Conservation (phyloP, 1,140 invertebrate species). For the Forficula auricularia region DNA sequence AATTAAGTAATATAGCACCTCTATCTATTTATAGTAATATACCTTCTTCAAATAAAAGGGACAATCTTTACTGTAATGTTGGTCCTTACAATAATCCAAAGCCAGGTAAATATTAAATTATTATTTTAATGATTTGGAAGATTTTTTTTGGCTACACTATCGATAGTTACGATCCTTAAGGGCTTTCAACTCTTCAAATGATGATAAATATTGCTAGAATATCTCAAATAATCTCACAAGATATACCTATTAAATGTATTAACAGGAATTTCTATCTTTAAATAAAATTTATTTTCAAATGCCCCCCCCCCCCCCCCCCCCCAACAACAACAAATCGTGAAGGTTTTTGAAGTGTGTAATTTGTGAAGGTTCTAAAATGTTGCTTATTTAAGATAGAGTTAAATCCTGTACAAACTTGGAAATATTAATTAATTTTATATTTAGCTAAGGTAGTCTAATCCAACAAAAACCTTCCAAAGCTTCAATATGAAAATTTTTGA, state of each 20-base stretch:
- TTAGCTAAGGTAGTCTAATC: too few relatives aligned
- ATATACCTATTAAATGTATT: background rate
- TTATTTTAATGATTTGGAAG: background rate
- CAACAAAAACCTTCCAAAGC: too few relatives aligned
- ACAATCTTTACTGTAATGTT: conserved; percentile 20
- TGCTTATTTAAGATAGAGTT: too few relatives aligned
- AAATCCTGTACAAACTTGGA: too few relatives aligned
- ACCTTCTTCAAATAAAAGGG: background rate
- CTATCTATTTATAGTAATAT: background rate
- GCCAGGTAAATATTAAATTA: conserved; percentile 5
- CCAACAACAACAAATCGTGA: too few relatives aligned
- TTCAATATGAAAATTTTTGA: too few relatives aligned
- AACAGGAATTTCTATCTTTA: background rate
- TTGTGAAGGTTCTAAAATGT: too few relatives aligned
- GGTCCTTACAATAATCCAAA: conserved; percentile 11
- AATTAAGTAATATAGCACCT: conserved; percentile 9
- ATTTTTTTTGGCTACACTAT: background rate
- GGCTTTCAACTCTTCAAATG: background rate
- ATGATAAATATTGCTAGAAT: too few relatives aligned
- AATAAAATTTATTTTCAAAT: background rate
- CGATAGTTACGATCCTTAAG: background rate
- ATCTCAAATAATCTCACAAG: background rate
- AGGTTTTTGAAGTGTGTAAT: too few relatives aligned
- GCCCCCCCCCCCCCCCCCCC: too few relatives aligned
- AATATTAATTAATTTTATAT: too few relatives aligned